Evolutionary conservation across 64 coral and sea anemone genomes (phyloP).

Genomic region (Anthopleura sola): DNA sequence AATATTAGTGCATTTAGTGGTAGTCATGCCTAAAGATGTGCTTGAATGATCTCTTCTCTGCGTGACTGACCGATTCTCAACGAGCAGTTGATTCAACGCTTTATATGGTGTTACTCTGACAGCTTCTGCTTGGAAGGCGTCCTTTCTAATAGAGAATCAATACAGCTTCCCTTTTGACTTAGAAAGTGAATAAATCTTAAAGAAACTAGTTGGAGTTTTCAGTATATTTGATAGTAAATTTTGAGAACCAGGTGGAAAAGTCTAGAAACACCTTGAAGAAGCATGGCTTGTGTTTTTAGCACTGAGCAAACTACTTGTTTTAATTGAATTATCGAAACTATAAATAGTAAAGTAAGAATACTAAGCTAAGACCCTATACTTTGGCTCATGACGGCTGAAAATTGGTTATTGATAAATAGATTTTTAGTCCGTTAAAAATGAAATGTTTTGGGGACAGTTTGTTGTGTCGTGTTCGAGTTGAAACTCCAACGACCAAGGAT

Average conservation of each 20-base stretch:
- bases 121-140: not conserved
- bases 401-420: no score
- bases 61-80: not conserved
- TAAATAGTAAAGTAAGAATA: no score
- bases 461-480: no score
- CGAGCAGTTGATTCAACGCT: not conserved
- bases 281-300: not conserved
- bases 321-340: no score
- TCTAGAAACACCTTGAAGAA: not conserved
- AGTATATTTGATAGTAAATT: not conserved
- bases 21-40: not conserved
- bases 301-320: no score
- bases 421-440: no score
- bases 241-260: not conserved
- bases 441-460: no score
- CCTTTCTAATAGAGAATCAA: not conserved
- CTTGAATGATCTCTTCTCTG: not conserved
- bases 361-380: no score
- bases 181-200: not conserved
- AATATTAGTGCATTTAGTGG: not conserved
- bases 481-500: no score
- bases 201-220: not conserved
- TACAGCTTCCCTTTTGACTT: not conserved
- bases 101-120: not conserved
- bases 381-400: no score